Conservation (phyloP, 2,797 vertebrate species). For the Myotis planiceps region DNA sequence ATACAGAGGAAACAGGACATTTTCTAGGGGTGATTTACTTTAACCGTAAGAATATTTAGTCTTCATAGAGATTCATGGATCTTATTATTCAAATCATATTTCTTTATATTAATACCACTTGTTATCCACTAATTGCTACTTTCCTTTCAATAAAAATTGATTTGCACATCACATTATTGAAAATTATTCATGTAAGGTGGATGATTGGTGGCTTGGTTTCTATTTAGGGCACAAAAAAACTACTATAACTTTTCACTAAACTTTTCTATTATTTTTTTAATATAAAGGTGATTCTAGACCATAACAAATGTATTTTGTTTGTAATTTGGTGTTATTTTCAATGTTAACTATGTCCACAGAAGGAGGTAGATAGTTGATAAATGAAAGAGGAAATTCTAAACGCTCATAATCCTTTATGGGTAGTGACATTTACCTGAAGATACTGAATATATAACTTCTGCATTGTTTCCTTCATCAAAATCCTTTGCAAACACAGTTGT, state of each 20-base stretch:
- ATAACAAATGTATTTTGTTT: not conserved
- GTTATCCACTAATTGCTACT: not conserved
- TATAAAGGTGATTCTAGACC: conserved; percentile 42
- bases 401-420: not conserved
- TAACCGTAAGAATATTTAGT: not conserved
- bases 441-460: conserved; percentile 90
- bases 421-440: conserved; percentile 87
- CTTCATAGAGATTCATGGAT: not conserved
- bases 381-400: not conserved
- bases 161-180: conserved; percentile 52
- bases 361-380: not conserved
- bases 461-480: conserved; percentile 92
- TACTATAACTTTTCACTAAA: conserved; percentile 46
- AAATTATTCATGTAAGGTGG: conserved; percentile 31
- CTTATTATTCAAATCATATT: not conserved
- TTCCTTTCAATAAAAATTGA: conserved; percentile 33
- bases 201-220: conserved; percentile 55
- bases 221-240: conserved; percentile 53
- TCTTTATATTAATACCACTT: not conserved
- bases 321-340: conserved; percentile 4
- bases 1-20: not conserved
- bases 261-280: conserved; percentile 2
- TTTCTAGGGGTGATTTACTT: not conserved
- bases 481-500: conserved; percentile 94
- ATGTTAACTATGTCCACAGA: not conserved